Base-by-base conservation (phyloP, 2,888 invertebrate species). In the Trichogramma dendrolimi region DNA sequence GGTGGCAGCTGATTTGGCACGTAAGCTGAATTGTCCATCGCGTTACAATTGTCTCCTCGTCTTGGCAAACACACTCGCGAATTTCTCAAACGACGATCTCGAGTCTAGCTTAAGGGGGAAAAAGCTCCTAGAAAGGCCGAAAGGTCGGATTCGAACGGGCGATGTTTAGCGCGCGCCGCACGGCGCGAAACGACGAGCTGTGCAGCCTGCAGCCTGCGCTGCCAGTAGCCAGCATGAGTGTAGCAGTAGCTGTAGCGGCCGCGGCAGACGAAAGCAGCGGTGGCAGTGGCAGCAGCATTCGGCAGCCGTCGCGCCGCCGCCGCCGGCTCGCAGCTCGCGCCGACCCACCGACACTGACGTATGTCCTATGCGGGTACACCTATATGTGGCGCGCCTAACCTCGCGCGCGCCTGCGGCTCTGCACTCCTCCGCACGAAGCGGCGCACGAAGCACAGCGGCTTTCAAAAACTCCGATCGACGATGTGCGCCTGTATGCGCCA, bases 21-120 rank as follows among this genome's bases (percentile, higher is more conserved):
- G 80, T 88, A 88, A 70, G 87, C 86, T 79, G 87, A 87, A 81
- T 88, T 88, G 83, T 89, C 88, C 89, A 89, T 89, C 81, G 80
- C 6, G 48, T 11, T 14, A 14, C 6, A 14, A 14, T 4, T 48
- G 6, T n/a, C 27, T 48, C 47, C 2, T 27, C 27, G 27, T 27
- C 27, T 27, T 3, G 27, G 27, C 2, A 27, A 54, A 46, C n/a
- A 2, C 27, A 27, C 27, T 27, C 27, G 27, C 27, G 27, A 27
- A 27, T 27, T 27, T 27, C 27, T 27, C 27, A 27, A 27, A 27
- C 27, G 27, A 27, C 27, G 27, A 27, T 27, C 27, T 27, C 27
- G 27, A 27, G 47, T 47, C 11, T 47, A 5, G 10, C 27, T 44
- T 47, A 55, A 11, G 27, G 27, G 27, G 2, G 2, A 27, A 27